These are phyloP conservation scores for Folsomia manolachei DNA, from an alignment of 2,888 invertebrate genomes.

Conservation along the genomic window DNA sequence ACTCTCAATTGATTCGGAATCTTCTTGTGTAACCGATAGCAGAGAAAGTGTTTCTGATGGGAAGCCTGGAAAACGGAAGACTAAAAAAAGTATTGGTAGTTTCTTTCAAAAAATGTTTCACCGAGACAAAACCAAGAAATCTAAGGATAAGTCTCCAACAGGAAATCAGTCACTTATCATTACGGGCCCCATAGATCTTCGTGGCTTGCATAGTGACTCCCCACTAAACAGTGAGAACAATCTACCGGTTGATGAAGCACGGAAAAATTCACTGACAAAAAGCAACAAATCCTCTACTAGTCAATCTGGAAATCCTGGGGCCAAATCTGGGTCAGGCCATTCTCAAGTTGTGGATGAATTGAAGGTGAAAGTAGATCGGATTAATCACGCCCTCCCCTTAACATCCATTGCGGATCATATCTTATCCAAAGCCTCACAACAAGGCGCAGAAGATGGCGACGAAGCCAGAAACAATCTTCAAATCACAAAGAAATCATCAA, in stretches of 20 bases:
- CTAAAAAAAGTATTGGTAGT: constrained; percentile 35
- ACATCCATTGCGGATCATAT: neutral
- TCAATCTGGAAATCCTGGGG: neutral
- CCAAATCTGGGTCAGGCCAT: constrained; percentile 27
- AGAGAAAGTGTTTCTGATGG: constrained; percentile 32
- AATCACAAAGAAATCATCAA: neutral
- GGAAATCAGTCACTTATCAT: constrained; percentile 31
- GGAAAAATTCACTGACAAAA: constrained; percentile 3
- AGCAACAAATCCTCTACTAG: neutral
- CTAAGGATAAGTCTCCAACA: constrained; percentile 9
- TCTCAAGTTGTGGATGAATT: constrained; percentile 43
- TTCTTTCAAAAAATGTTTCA: constrained; percentile 48
- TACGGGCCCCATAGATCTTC: constrained; percentile 44
- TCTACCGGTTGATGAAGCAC: constrained; percentile 10
- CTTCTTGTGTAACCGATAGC: constrained; percentile 5
- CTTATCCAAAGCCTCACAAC: neutral
- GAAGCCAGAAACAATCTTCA: constrained; percentile 9
- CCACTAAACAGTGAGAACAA: neutral
- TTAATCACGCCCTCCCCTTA: constrained; percentile 11
- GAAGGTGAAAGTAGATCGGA: constrained; percentile 41
- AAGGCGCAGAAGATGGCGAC: neutral
- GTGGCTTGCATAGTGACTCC: constrained; percentile 13
- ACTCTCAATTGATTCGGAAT: constrained; percentile 5
- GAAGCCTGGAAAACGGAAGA: constrained; percentile 31
- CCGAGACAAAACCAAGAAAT: constrained; percentile 39